A percentile compares a stretch with the other conserved stretches of the same genome.
phyloP scores from a whole-genome alignment of 2,113 vertebrate genomes.

The Toxostoma redivivum region DNA sequence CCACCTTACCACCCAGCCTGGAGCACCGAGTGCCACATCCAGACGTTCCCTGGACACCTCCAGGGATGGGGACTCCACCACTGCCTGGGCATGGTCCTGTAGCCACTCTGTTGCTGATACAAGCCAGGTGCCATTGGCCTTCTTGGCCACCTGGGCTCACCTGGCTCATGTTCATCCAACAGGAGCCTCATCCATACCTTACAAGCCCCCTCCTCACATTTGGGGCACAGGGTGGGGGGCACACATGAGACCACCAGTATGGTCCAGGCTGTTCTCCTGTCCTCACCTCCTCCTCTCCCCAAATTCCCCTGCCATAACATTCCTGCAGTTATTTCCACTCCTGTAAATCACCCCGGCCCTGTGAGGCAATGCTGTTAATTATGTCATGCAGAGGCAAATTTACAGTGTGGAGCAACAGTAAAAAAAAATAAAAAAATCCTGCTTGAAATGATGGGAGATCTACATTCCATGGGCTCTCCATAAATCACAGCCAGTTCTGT shows the following conservation, averaged over 20 bases:
- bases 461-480: rapidly evolving
- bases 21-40: not conserved
- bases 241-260: rapidly evolving
- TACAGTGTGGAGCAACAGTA: not conserved
- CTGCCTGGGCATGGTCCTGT: not conserved
- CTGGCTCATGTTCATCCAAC: not conserved
- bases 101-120: not conserved
- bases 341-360: not conserved
- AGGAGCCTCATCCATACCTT: not conserved
- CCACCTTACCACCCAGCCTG: not conserved
- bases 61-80: not conserved
- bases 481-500: not conserved
- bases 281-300: rapidly evolving
- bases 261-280: not conserved
- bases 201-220: not conserved
- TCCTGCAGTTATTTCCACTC: not conserved
- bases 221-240: not conserved
- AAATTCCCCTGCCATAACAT: not conserved
- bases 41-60: not conserved
- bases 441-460: not conserved
- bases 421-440: not conserved
- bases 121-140: not conserved
- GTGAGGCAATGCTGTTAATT: not conserved
- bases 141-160: not conserved
- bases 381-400: not conserved